phyloP scores from a whole-genome alignment of 1,140 invertebrate species.

The Oppia nitens region DNA sequence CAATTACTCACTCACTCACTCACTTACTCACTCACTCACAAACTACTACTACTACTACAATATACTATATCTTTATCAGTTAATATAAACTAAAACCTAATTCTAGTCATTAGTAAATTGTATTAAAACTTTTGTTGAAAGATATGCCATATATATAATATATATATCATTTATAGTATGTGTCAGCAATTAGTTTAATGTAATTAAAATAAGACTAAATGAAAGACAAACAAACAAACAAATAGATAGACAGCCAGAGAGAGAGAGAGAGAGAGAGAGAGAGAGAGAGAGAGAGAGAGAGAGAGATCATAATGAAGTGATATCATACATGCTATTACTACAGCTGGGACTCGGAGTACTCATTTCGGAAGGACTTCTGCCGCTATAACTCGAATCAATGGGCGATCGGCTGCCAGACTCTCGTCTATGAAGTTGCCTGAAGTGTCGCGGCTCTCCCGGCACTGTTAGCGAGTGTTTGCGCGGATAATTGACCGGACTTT shows the following conservation, averaged over 20 bases:
- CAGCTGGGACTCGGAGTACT: constrained; percentile 13
- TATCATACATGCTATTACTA: constrained; percentile 13
- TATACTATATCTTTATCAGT: no score
- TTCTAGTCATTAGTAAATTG: no score
- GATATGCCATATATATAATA: no score
- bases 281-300: not conserved
- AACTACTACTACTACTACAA: no score
- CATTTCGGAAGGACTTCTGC: constrained; percentile 6
- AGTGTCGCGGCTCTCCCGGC: constrained; percentile 10
- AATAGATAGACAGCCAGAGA: no score
- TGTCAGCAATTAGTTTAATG: no score
- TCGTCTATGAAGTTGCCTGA: constrained; percentile 4
- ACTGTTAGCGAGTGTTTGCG: constrained; percentile 14
- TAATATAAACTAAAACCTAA: no score
- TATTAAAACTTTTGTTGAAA: no score
- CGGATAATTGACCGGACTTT: not conserved
- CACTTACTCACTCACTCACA: no score
- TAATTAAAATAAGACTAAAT: not conserved
- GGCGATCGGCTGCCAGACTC: constrained; percentile 6
- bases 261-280: not conserved
- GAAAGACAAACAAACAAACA: no score
- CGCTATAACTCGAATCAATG: constrained; percentile 14
- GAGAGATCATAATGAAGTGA: not conserved
- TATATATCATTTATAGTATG: no score
- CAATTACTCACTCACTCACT: no score